Evolutionary conservation across 2,113 vertebrate species (phyloP).

Genomic region (Laticauda colubrina): DNA sequence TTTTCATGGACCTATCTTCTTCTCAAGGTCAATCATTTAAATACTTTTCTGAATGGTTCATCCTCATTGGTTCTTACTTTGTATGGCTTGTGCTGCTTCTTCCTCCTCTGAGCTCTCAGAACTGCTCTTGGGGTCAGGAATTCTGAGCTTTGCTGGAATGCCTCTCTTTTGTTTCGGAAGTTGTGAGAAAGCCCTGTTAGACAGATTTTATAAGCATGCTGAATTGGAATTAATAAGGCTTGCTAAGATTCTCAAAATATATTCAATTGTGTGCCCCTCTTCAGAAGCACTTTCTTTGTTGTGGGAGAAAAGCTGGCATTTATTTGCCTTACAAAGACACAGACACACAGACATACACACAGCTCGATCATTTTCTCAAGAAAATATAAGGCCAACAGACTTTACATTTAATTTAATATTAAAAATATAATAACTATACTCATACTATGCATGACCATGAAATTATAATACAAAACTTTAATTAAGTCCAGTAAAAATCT

Average conservation of each 20-base stretch:
- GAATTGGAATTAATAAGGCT: not conserved
- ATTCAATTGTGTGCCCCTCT: not conserved
- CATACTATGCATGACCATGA: not conserved
- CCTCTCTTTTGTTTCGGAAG: conserved; percentile 60
- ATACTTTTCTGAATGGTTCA: not conserved
- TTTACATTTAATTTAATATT: not conserved
- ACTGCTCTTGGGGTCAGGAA: conserved; percentile 73
- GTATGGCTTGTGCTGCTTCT: conserved; percentile 55
- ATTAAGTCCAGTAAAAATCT: not conserved
- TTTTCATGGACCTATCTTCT: too few relatives aligned
- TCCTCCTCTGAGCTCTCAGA: conserved; percentile 78
- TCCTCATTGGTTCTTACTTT: conserved; percentile 53
- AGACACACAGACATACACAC: too few relatives aligned
- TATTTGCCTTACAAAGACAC: not conserved
- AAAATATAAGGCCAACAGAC: not conserved
- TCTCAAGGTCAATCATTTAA: not conserved
- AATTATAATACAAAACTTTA: not conserved
- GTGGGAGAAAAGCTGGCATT: not conserved
- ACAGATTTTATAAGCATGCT: not conserved
- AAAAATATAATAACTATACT: not conserved
- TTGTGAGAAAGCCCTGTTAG: conserved; percentile 65
- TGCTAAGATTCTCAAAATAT: not conserved
- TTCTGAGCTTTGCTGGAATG: conserved; percentile 62
- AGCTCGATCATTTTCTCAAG: not conserved
- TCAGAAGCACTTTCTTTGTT: not conserved